These are phyloP conservation scores for Melieria omissa DNA, from an alignment of 2,888 invertebrate species.

Conservation along the genomic window DNA sequence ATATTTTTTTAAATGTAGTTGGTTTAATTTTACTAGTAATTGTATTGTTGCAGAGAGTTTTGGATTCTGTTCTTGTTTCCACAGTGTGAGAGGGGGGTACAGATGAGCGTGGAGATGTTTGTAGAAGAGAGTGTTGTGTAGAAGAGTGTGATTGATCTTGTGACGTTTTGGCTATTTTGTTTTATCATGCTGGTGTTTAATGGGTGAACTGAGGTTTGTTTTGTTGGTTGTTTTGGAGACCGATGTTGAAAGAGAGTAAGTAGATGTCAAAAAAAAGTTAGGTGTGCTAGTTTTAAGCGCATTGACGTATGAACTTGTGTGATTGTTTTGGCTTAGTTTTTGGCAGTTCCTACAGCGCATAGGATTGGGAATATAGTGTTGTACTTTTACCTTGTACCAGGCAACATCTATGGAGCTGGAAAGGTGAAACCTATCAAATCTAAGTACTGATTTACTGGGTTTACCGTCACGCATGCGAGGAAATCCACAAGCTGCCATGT, in stretches of 20 bases:
- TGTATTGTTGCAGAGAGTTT: no score
- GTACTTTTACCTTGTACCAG: conserved; percentile 19
- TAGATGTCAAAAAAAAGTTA: neutral
- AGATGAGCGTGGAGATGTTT: neutral
- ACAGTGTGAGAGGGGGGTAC: neutral
- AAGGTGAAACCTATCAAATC: conserved; percentile 15
- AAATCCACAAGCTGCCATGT: neutral
- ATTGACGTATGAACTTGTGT: conserved; percentile 8
- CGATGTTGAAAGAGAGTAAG: neutral
- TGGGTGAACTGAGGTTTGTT: neutral
- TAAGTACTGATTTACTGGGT: conserved; percentile 4
- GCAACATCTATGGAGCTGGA: conserved; percentile 2
- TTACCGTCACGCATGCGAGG: neutral
- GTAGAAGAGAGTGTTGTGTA: neutral
- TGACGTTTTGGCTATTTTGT: no score
- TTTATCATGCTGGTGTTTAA: neutral
- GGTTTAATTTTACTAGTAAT: neutral
- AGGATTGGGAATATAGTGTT: conserved; percentile 8
- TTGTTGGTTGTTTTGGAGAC: neutral
- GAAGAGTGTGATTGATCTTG: neutral
- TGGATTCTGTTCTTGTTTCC: neutral
- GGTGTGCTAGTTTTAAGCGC: neutral
- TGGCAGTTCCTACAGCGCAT: conserved; percentile 25
- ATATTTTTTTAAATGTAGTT: neutral
- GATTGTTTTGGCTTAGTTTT: conserved; percentile 10